These are phyloP conservation scores for Rhopalosiphum padi DNA, from an alignment of 1,140 invertebrate species.

Conservation along the genomic window DNA sequence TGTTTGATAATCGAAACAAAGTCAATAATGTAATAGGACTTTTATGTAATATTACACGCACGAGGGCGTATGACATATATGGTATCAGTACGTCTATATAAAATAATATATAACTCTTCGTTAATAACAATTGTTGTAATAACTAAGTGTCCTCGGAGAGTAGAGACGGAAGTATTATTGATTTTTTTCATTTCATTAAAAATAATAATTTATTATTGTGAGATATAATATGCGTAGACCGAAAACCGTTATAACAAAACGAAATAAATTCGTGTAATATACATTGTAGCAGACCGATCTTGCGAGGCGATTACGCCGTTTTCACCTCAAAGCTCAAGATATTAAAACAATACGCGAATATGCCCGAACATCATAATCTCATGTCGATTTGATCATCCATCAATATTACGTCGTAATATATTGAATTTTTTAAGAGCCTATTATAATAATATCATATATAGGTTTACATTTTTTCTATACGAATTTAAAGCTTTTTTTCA, in stretches of 20 bases:
- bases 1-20: background rate
- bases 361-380: background rate
- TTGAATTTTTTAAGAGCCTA: no score
- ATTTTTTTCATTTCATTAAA: background rate
- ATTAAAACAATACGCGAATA: background rate
- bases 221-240: background rate
- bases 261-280: background rate
- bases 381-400: background rate
- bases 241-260: background rate
- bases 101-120: background rate
- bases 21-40: background rate
- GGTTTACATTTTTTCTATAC: no score
- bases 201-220: constrained; percentile 2
- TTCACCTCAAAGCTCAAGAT: background rate
- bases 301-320: background rate
- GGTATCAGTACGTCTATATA: no score
- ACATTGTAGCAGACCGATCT: background rate
- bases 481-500: no score
- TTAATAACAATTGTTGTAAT: background rate
- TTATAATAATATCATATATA: no score
- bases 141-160: background rate
- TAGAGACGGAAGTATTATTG: background rate
- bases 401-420: no score
- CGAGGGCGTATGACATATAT: background rate
- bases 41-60: background rate